Conservation (phyloP, 2,797 vertebrate genomes). For the Liasis olivaceus region DNA sequence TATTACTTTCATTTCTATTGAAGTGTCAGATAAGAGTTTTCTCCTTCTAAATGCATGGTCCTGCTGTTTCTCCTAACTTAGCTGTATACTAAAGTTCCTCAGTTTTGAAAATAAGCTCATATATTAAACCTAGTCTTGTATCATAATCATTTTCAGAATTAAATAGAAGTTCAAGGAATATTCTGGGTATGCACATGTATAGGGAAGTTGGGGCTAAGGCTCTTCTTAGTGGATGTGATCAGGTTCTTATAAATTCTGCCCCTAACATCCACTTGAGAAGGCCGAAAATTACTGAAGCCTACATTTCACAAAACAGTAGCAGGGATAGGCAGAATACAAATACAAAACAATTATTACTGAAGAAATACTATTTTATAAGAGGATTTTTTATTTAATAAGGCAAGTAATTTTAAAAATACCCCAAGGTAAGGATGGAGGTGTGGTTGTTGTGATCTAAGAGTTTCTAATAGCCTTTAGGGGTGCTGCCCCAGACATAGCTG, state of each 20-base stretch:
- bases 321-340: neutral
- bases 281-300: neutral
- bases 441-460: neutral
- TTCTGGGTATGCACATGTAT: neutral
- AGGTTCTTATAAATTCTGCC: neutral
- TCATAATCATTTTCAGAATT: neutral
- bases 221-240: neutral
- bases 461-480: neutral
- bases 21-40: neutral
- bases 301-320: neutral
- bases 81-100: neutral
- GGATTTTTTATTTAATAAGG: neutral
- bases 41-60: too few relatives aligned
- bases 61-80: neutral
- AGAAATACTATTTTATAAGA: neutral
- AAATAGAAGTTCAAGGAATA: neutral
- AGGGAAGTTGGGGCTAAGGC: neutral
- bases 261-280: neutral
- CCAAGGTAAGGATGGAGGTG: neutral
- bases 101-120: neutral
- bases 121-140: neutral
- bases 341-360: neutral
- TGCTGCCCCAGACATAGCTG: neutral
- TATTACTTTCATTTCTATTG: neutral
- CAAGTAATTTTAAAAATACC: neutral